Percentiles rank a stretch among this genome's conserved stretches.
These are phyloP conservation scores for Crotalus viridis DNA, from an alignment of 2,113 vertebrate species.

Conservation along the genomic window DNA sequence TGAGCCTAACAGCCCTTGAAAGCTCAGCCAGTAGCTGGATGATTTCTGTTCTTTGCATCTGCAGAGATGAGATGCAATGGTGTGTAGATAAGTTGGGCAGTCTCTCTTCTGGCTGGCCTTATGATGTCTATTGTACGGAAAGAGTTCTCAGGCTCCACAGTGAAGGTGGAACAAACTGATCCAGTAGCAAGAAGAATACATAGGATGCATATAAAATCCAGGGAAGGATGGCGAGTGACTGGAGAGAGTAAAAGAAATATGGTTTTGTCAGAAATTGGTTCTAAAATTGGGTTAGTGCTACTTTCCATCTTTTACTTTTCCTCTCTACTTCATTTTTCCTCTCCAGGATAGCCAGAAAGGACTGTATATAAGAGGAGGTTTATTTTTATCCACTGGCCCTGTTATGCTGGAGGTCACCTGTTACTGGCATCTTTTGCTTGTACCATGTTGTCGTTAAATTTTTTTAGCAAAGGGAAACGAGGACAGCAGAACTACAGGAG, in stretches of 20 bases:
- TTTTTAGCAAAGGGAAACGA: slow-evolving; percentile 6
- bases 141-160: neutral
- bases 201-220: neutral
- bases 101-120: neutral
- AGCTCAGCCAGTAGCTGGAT: neutral
- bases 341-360: slow-evolving; percentile 19
- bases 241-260: neutral
- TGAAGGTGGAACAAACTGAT: neutral
- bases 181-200: neutral
- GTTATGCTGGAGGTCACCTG: slow-evolving; percentile 40
- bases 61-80: neutral
- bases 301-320: neutral
- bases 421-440: neutral
- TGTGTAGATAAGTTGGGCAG: neutral
- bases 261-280: neutral
- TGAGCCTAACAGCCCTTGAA: neutral
- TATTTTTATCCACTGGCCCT: slow-evolving; percentile 33
- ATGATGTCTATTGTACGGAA: neutral
- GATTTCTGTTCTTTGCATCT: neutral
- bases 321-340: slow-evolving; percentile 29
- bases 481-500: slow-evolving; percentile 16
- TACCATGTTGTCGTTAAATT: slow-evolving; percentile 19
- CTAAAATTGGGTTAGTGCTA: neutral
- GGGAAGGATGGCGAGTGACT: neutral
- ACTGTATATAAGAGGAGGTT: slow-evolving; percentile 26